Percentiles rank a stretch among this genome's conserved stretches.
Conservation (phyloP, 1,140 invertebrate species). For the Pseudomyrmex cubaensis region DNA sequence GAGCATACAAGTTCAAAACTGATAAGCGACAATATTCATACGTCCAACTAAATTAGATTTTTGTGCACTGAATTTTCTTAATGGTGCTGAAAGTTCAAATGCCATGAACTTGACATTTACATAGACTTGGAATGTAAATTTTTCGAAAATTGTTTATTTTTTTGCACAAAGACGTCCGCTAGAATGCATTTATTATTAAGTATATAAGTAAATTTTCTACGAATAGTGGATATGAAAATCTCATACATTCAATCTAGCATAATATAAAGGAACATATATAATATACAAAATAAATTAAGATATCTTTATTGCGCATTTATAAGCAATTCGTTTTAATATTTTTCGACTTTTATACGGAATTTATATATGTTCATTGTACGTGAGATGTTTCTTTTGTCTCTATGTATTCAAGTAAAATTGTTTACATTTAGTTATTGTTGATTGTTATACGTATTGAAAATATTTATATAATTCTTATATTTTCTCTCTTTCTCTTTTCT, state of each 20-base stretch:
- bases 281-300: no score
- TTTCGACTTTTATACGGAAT: not conserved
- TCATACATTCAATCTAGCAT: no score
- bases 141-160: no score
- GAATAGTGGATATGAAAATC: no score
- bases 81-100: conserved; percentile 44
- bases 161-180: no score
- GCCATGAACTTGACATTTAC: conserved; percentile 31
- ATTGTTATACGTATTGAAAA: conserved; percentile 68
- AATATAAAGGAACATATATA: no score
- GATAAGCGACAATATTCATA: conserved; percentile 30
- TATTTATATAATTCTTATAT: conserved; percentile 65
- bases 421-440: conserved; percentile 75
- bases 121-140: not conserved
- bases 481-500: no score
- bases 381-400: conserved; percentile 53
- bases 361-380: conserved; percentile 11
- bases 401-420: conserved; percentile 57
- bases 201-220: no score
- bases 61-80: conserved; percentile 30
- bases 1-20: conserved; percentile 12
- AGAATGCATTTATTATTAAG: no score
- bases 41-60: conserved; percentile 48
- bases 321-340: no score
- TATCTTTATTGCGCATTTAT: no score